Evolutionary conservation across 1,140 invertebrate genomes (phyloP).

Genomic region (Neuroterus valhalla): DNA sequence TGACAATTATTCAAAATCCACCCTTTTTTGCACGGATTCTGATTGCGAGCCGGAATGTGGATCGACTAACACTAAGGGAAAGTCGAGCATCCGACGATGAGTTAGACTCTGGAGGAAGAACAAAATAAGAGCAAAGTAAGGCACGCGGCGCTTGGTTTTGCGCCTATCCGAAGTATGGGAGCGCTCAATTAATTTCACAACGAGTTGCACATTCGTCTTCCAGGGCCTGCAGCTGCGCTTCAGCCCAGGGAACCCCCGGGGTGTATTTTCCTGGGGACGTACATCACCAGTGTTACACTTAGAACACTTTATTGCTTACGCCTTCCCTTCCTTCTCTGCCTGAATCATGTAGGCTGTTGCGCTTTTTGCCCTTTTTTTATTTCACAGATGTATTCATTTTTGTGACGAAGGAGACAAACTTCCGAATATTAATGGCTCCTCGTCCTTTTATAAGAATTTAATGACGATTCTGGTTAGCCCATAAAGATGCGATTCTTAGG

Average conservation of each 20-base stretch:
- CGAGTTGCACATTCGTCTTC: constrained; percentile 55
- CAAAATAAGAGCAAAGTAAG: constrained; percentile 38
- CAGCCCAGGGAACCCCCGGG: constrained; percentile 45
- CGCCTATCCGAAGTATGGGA: constrained; percentile 45
- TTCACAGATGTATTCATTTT: constrained; percentile 31
- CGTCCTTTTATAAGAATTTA: neutral
- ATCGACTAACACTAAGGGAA: constrained; percentile 35
- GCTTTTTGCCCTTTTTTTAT: constrained; percentile 30
- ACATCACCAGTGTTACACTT: constrained; percentile 55
- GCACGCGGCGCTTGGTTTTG: constrained; percentile 38
- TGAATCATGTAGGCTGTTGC: constrained; percentile 35
- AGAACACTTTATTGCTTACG: constrained; percentile 56
- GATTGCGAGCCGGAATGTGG: constrained; percentile 20
- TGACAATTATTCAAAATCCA: constrained; percentile 18
- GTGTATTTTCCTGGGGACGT: constrained; percentile 53
- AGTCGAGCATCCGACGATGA: constrained; percentile 42
- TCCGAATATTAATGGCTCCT: constrained; percentile 18
- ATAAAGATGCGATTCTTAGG: neutral
- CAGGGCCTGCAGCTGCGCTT: constrained; percentile 48
- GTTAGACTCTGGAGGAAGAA: constrained; percentile 42
- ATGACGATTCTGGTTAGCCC: constrained; percentile 9
- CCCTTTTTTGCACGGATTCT: constrained; percentile 7
- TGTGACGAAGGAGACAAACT: constrained; percentile 24
- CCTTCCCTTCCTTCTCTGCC: constrained; percentile 37
- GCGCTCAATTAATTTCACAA: constrained; percentile 53